Conservation (phyloP, 2,888 invertebrate species). For the Campoplex nolae region DNA sequence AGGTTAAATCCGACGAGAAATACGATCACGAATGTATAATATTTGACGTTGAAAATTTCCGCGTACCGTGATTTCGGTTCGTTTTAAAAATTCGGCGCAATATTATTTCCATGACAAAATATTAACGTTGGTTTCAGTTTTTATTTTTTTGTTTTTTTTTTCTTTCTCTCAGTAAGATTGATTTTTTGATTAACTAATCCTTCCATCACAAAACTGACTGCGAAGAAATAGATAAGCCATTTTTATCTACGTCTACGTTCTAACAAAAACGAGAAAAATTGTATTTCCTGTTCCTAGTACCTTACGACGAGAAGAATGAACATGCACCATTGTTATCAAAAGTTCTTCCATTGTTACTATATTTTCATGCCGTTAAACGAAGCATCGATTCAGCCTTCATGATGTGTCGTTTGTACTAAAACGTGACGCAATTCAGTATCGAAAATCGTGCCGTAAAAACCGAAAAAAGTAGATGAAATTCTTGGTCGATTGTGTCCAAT, state of each 20-base stretch:
- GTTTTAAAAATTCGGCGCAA: neutral
- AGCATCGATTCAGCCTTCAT: neutral
- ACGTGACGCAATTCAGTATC: conserved; percentile 16
- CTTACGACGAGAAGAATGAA: neutral
- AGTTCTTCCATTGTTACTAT: neutral
- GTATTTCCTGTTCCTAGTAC: neutral
- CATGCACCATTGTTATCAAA: neutral
- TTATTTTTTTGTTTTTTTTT: too few species aligned
- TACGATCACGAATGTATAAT: neutral
- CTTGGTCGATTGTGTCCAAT: neutral
- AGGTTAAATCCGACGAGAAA: conserved; percentile 27
- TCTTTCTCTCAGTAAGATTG: neutral
- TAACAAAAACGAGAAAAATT: neutral
- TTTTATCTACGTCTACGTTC: neutral
- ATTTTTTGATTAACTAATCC: neutral
- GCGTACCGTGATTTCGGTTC: neutral
- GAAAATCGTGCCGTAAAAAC: conserved; percentile 22
- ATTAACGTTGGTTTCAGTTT: neutral
- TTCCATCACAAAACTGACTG: neutral
- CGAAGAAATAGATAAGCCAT: neutral
- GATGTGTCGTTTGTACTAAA: neutral
- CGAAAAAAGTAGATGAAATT: neutral
- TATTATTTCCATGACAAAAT: conserved; percentile 4
- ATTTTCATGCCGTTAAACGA: conserved; percentile 7
- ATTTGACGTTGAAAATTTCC: conserved; percentile 6